A percentile compares a stretch with the other conserved stretches of the same genome.
phyloP scores from a whole-genome alignment of 2,888 invertebrate genomes.

The Drosophila algonquin region DNA sequence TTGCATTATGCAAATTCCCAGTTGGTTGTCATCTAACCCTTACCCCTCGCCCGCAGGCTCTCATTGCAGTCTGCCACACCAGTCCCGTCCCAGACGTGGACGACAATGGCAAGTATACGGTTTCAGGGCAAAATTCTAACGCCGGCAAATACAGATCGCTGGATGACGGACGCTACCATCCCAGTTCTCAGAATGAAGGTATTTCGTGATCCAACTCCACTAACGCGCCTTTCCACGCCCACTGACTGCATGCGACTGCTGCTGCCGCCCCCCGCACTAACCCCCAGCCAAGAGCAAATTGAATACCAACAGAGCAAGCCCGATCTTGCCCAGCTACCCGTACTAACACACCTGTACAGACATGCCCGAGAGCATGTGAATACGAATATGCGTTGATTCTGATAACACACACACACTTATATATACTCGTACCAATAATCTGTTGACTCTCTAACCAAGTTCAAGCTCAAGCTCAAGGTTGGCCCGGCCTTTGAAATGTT shows the following conservation, averaged over 20 bases:
- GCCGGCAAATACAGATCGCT: conserved; percentile 77
- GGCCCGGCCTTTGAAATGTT: conserved; percentile 17
- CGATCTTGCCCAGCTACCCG: conserved; percentile 30
- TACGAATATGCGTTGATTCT: conserved; percentile 19
- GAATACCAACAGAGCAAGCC: conserved; percentile 12
- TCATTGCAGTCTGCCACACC: conserved; percentile 73
- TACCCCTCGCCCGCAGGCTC: conserved; percentile 58
- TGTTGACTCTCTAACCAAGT: conserved; percentile 33
- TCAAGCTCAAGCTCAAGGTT: conserved; percentile 58
- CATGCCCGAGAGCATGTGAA: background rate
- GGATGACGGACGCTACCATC: conserved; percentile 78
- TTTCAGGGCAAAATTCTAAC: conserved; percentile 63
- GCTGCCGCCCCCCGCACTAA: conserved; percentile 40
- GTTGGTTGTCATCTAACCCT: background rate
- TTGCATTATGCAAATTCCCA: conserved; percentile 4
- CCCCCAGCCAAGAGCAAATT: background rate
- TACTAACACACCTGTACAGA: conserved; percentile 15
- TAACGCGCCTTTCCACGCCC: conserved; percentile 38
- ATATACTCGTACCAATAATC: conserved; percentile 17
- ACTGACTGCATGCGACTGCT: conserved; percentile 40
- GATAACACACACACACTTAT: conserved; percentile 25
- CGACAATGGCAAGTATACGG: conserved; percentile 81
- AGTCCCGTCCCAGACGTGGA: conserved; percentile 34
- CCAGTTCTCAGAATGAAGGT: conserved; percentile 76
- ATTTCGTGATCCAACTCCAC: conserved; percentile 52